Evolutionary conservation across 1,140 invertebrate species (phyloP), one percentile per base, ranked within the genome.

Genomic region (Trachelipus rathkii): DNA sequence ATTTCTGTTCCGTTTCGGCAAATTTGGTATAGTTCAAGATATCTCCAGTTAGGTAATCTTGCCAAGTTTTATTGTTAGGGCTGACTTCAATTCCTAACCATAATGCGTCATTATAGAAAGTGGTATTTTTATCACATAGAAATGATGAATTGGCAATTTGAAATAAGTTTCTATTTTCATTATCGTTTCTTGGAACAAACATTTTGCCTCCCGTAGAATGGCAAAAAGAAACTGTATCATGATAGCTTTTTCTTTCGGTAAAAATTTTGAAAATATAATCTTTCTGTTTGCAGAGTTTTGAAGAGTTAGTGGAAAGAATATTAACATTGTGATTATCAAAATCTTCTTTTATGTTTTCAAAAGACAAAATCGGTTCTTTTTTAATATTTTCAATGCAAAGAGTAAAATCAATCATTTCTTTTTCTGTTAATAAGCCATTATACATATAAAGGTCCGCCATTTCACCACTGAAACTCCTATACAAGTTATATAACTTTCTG

Each of bases 161-260:
- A 19, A 77, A 33, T 4, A 77, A 44, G 10, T 77, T 19, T 6
- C 50, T n/a, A 72, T 77, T 77, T 50, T 77, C 53, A 10, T 66
- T 19, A 33, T 73, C 76, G 21, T 66, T 71, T n/a, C 44, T 44
- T 5, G 76, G 76, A 21, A 73, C 23, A 44, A 71, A 21, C 44
- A 77, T 23, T 10, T 33, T n/a, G 0, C 71, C 44, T 9, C 76
- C 72, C 0, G 73, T 10, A 23, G 71, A 50, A 6, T 68, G 67
- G n/a, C 76, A 77, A 23, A 77, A 45, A 66, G 24, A 24, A 6
- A 23, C 9, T 8, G 76, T 44, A 10, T 74, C 72, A n/a, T 33
- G 8, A 44, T 73, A 77, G 0, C 33, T 74, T 66, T 33, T 69
- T 13, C 68, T 24, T 44, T 77, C 72, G 6, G 72, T 33, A 13